Conservation (phyloP, 1,140 invertebrate genomes). For the Dendrolimus kikuchii region DNA sequence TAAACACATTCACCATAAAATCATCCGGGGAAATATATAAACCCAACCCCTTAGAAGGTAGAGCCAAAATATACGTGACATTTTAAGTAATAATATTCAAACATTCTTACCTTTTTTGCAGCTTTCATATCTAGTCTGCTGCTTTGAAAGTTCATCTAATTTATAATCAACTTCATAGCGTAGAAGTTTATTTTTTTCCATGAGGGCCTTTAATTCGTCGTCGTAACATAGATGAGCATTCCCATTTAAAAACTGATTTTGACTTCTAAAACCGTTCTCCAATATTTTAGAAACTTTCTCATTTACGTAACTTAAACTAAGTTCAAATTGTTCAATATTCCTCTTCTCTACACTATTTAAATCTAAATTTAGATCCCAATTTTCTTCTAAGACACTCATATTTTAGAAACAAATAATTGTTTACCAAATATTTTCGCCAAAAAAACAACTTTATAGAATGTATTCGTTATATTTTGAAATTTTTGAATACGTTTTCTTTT, state of each 20-base stretch:
- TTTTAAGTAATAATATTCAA: slow-evolving; percentile 4
- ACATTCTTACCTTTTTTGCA: slow-evolving; percentile 37
- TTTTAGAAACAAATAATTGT: slow-evolving; percentile 6
- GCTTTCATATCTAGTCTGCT: slow-evolving; percentile 41
- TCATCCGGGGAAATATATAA: too few species aligned
- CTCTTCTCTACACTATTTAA: slow-evolving; percentile 22
- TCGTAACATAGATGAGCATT: slow-evolving; percentile 28
- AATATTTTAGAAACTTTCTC: slow-evolving; percentile 28
- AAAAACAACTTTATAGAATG: too few species aligned
- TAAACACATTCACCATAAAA: too few species aligned
- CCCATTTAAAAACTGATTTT: slow-evolving; percentile 18
- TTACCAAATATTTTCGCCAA: too few species aligned
- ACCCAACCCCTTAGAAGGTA: too few species aligned
- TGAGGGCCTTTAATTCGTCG: slow-evolving; percentile 36
- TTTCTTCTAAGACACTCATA: slow-evolving; percentile 41
- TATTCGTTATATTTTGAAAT: too few species aligned
- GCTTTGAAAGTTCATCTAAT: slow-evolving; percentile 29
- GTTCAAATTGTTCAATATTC: slow-evolving; percentile 28
- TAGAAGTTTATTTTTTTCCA: slow-evolving; percentile 41
- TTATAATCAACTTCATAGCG: slow-evolving; percentile 39
- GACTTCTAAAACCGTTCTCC: slow-evolving; percentile 26
- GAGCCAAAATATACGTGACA: slow-evolving; percentile 4
- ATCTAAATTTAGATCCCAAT: slow-evolving; percentile 30
- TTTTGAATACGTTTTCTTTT: too few species aligned
- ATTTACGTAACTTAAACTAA: slow-evolving; percentile 16